Conservation (phyloP, 2,797 vertebrate species). For the Rhodeus uyekii region DNA sequence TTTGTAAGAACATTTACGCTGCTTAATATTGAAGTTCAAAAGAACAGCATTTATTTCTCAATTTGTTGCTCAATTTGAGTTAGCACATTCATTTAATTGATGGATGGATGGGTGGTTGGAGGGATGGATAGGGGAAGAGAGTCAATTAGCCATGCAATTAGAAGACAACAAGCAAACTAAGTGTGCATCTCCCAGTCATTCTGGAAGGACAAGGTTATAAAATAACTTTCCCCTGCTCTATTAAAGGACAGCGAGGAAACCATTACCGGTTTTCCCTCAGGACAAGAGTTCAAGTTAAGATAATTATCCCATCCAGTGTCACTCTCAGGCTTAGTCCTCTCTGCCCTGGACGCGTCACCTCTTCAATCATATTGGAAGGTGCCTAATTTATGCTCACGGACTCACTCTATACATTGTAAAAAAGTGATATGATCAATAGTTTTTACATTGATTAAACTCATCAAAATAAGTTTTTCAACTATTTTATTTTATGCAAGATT, state of each 20-base stretch:
- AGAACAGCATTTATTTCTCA: neutral
- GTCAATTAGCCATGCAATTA: conserved; percentile 69
- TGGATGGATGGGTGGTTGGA: neutral
- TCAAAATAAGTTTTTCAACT: no score
- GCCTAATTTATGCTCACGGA: neutral
- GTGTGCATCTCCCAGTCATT: conserved; percentile 53
- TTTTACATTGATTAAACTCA: no score
- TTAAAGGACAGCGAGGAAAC: conserved; percentile 39
- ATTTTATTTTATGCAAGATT: no score
- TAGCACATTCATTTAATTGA: conserved; percentile 3
- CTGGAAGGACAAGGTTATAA: conserved; percentile 44
- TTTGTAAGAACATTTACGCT: neutral
- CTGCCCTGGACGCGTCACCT: neutral
- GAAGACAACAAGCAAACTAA: conserved; percentile 51
- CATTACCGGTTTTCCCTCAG: conserved; percentile 14
- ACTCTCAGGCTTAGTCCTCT: conserved; percentile 7
- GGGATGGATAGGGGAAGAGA: conserved; percentile 36
- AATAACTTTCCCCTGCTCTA: conserved; percentile 48
- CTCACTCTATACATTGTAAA: no score
- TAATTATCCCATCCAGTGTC: conserved; percentile 65
- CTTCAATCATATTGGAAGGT: conserved; percentile 2
- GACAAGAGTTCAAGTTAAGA: conserved; percentile 58
- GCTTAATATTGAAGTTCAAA: neutral
- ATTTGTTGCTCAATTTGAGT: conserved; percentile 20
- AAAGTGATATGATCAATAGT: no score